Conservation (phyloP, 92 coral and sea anemone species). For the Epizoanthus ramosus region DNA sequence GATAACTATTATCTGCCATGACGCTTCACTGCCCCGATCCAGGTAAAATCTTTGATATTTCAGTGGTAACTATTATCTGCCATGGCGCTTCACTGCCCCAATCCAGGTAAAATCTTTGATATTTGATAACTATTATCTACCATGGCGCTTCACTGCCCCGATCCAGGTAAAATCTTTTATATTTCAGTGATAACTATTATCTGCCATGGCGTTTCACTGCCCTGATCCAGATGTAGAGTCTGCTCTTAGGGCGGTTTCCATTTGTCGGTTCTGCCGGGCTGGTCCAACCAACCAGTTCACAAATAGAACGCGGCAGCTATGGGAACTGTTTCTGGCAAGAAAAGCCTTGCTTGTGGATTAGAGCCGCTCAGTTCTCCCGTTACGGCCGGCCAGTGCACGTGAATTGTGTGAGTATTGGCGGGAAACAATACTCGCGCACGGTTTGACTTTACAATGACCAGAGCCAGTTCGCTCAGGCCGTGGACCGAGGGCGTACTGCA, state of each 20-base stretch:
- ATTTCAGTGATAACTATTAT: constrained; percentile 1
- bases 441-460: too few species aligned
- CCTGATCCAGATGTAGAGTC: too few species aligned
- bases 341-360: too few species aligned
- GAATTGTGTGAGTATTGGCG: too few species aligned
- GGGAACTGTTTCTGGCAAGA: too few species aligned
- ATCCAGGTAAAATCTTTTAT: constrained; percentile 60
- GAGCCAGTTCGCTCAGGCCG: too few species aligned
- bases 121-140: constrained; percentile 51
- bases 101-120: constrained; percentile 66
- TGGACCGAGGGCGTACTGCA: too few species aligned
- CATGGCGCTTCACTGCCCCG: constrained; percentile 75
- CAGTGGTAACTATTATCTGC: constrained; percentile 53
- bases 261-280: constrained; percentile 79
- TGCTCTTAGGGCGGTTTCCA: not conserved
- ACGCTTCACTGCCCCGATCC: constrained; percentile 80
- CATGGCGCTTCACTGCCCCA: constrained; percentile 80
- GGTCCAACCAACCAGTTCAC: constrained; percentile 59
- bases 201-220: constrained; percentile 73
- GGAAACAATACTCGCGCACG: too few species aligned
- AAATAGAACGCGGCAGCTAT: too few species aligned
- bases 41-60: constrained; percentile 63
- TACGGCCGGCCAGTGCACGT: too few species aligned
- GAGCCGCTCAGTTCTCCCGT: too few species aligned
- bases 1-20: constrained; percentile 55